Conservation (phyloP, 2,888 invertebrate species). For the Nipponacmea schrenckii region DNA sequence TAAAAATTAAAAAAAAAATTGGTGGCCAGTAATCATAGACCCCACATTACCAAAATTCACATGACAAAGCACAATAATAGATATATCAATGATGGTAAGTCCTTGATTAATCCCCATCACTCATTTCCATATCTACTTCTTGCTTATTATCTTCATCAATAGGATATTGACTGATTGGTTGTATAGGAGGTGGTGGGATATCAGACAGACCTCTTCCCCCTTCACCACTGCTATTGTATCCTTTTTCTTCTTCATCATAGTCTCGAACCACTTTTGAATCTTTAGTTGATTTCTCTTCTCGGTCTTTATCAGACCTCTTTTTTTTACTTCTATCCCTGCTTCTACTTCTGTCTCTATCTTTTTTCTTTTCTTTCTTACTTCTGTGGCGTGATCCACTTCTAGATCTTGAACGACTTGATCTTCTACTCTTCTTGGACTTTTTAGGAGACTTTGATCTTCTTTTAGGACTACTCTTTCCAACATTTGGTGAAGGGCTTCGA, state of each 20-base stretch:
- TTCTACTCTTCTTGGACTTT: conserved; percentile 36
- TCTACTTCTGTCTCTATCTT: conserved; percentile 29
- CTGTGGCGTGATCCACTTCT: conserved; percentile 66
- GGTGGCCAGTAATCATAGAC: too few relatives aligned
- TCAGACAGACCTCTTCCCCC: conserved; percentile 23
- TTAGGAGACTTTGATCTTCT: conserved; percentile 24
- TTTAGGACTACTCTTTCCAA: conserved; percentile 23
- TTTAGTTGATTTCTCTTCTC: conserved; percentile 31
- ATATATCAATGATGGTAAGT: too few relatives aligned
- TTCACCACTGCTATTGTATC: conserved; percentile 33
- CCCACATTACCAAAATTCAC: too few relatives aligned
- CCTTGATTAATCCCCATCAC: conserved; percentile 32
- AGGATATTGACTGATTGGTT: conserved; percentile 20
- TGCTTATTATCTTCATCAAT: conserved; percentile 44
- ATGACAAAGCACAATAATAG: too few relatives aligned
- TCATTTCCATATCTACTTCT: conserved; percentile 59
- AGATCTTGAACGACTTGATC: conserved; percentile 67
- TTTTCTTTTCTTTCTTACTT: conserved; percentile 33
- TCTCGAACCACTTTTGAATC: conserved; percentile 41
- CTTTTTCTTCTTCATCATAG: conserved; percentile 57
- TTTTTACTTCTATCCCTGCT: conserved; percentile 34
- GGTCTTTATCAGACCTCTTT: conserved; percentile 37
- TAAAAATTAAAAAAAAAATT: too few relatives aligned
- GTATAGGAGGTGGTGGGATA: conserved; percentile 26
- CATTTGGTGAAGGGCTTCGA: background rate